Conservation (phyloP, 2,113 vertebrate genomes). For the Poicephalus meyeri region DNA sequence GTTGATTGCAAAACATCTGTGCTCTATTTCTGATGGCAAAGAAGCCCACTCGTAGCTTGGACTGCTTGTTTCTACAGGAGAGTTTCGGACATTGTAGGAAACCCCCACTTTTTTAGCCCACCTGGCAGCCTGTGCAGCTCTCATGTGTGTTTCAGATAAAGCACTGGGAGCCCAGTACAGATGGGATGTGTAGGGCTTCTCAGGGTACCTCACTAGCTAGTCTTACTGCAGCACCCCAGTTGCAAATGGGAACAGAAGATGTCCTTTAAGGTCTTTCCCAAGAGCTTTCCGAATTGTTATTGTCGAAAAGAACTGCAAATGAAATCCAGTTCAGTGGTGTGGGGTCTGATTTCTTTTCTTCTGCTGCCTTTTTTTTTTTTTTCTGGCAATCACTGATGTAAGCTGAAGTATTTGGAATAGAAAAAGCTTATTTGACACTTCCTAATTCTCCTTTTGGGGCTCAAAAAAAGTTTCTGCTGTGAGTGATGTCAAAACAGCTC, state of each 20-base stretch:
- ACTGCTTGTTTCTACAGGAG: neutral
- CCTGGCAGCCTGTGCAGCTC: neutral
- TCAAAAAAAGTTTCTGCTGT: neutral
- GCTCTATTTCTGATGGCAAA: neutral
- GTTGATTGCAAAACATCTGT: neutral
- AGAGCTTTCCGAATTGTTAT: neutral
- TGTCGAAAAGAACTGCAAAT: neutral
- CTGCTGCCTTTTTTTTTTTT: neutral
- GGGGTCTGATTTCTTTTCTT: neutral
- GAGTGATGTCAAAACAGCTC: neutral
- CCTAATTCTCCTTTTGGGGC: neutral
- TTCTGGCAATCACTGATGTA: accelerated
- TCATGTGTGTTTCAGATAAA: neutral
- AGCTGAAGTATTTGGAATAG: neutral
- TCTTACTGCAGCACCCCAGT: neutral
- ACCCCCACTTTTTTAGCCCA: neutral
- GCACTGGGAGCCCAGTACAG: neutral
- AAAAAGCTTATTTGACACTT: neutral
- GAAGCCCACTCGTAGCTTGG: neutral
- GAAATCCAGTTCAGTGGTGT: accelerated
- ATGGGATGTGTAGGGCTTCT: accelerated
- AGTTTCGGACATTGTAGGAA: neutral
- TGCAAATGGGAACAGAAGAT: neutral
- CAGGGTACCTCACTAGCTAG: neutral
- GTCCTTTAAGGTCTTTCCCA: neutral